Base-by-base conservation (phyloP, 2,797 vertebrate species). In the Coregonus suidteri region DNA sequence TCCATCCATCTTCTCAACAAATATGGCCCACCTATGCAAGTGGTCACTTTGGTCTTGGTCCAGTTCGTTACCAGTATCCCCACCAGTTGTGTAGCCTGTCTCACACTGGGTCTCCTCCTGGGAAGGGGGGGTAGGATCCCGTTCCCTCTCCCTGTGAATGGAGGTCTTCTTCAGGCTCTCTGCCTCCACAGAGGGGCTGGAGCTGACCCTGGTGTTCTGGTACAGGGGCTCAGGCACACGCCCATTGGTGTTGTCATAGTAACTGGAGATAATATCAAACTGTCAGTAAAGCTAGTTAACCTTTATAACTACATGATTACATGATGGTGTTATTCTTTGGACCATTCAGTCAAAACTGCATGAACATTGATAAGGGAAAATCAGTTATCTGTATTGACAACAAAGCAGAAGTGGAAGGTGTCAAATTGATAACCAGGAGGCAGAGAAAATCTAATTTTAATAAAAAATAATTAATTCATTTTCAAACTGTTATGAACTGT, bases 61-160 rank as follows among this genome's bases (percentile, higher is more conserved):
- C 80, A 91, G 86, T 74, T 96, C 94, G 0, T 94, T 93, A 0
- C 93, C 90, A 0, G 94, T 96, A 77, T 96, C 95, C 73, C 90
- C 84, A 0, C 91, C 96, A 0, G 95, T 95, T 72, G 94, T 95
- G 82, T 96, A 96, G 41, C 95, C 94, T 0, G 94, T 96, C 88
- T 96, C 95, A n/a, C 90, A 93, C 77, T 94, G 94, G 11, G 91
- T 94, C 77, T 96, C 95, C 0, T 93, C 85, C 72, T 91, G 91
- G 0, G 82, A 91, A 78, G 83, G 67, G 0, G 82, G 67, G 1
- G 25, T 91, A 16, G 71, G 71, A n/a, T 68, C 83, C 59, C 75
- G 75, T 0, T 83, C 79, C 18, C 82, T 85, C 0, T 77, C 79
- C 20, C 79, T 73, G 0, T 34, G 73, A 70, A 82, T 79, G 41